Evolutionary conservation across 2,797 vertebrate genomes (phyloP).

Genomic region (Adrianichthys oophorus): DNA sequence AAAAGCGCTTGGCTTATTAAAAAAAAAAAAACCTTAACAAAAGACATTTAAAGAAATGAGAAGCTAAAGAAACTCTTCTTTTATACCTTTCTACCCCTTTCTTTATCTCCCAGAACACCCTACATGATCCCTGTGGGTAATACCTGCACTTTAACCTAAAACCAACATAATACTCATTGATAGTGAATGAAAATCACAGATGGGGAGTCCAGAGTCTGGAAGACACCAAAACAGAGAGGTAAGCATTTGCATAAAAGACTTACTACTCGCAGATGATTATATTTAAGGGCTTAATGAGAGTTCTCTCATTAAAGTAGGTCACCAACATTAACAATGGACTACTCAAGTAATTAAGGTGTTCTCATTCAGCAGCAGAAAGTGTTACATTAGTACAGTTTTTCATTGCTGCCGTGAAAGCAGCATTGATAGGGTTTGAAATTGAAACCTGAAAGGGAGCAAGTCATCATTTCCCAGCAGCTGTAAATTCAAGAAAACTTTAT

Average conservation of each 20-base stretch:
- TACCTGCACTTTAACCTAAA: no score
- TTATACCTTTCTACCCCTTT: not conserved
- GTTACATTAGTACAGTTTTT: slow-evolving; percentile 17
- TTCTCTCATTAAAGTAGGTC: slow-evolving; percentile 45
- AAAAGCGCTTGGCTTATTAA: slow-evolving; percentile 44
- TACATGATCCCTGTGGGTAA: no score
- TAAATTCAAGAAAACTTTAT: no score
- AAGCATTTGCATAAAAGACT: slow-evolving; percentile 13
- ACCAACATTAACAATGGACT: slow-evolving; percentile 21
- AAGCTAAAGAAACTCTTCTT: slow-evolving; percentile 2
- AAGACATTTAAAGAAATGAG: no score
- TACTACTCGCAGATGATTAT: slow-evolving; percentile 19
- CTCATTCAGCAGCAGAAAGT: slow-evolving; percentile 6
- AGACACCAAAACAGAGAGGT: slow-evolving; percentile 23
- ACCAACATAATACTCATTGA: slow-evolving; percentile 13
- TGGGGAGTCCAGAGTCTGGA: no score
- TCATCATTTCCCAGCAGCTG: no score
- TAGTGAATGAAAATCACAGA: slow-evolving; percentile 16
- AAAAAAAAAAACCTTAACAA: no score
- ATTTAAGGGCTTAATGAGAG: slow-evolving; percentile 35
- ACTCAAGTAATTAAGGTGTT: slow-evolving; percentile 40
- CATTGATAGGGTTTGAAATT: not conserved
- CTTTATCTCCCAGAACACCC: no score
- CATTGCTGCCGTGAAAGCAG: slow-evolving; percentile 4
- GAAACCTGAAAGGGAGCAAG: not conserved